phyloP scores from a whole-genome alignment of 2,797 vertebrate species.

The Mallotus villosus region DNA sequence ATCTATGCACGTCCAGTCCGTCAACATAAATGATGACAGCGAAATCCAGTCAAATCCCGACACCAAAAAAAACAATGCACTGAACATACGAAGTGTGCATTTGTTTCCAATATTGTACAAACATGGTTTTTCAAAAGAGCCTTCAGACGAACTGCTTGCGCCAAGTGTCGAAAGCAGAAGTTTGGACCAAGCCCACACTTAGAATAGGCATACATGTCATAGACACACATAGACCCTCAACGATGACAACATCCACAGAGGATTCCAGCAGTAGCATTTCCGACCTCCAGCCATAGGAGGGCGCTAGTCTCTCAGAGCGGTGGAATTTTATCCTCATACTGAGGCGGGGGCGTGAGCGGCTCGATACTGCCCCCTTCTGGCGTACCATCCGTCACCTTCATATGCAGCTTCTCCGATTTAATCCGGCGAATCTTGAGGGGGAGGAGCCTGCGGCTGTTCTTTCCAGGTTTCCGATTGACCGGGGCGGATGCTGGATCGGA shows the following conservation, averaged over 20 bases:
- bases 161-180: slow-evolving; percentile 24
- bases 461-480: slow-evolving; percentile 66
- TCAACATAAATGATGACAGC: neutral
- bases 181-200: slow-evolving; percentile 5
- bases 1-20: neutral
- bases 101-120: slow-evolving; percentile 21
- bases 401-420: slow-evolving; percentile 89
- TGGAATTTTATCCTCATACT: slow-evolving; percentile 82
- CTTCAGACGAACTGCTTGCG: slow-evolving; percentile 8
- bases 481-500: neutral
- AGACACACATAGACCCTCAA: too few relatives aligned
- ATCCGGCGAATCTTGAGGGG: slow-evolving; percentile 89
- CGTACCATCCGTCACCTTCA: slow-evolving; percentile 75
- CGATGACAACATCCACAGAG: neutral
- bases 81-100: neutral
- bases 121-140: neutral
- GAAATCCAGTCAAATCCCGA: slow-evolving; percentile 40
- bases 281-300: slow-evolving; percentile 28
- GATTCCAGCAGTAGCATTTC: slow-evolving; percentile 29
- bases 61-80: neutral
- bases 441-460: slow-evolving; percentile 77
- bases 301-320: slow-evolving; percentile 40
- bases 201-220: too few relatives aligned
- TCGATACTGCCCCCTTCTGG: slow-evolving; percentile 78
- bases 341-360: slow-evolving; percentile 91